These are phyloP conservation scores for Borostomias antarcticus DNA, from an alignment of 2,797 vertebrate genomes.

Conservation along the genomic window DNA sequence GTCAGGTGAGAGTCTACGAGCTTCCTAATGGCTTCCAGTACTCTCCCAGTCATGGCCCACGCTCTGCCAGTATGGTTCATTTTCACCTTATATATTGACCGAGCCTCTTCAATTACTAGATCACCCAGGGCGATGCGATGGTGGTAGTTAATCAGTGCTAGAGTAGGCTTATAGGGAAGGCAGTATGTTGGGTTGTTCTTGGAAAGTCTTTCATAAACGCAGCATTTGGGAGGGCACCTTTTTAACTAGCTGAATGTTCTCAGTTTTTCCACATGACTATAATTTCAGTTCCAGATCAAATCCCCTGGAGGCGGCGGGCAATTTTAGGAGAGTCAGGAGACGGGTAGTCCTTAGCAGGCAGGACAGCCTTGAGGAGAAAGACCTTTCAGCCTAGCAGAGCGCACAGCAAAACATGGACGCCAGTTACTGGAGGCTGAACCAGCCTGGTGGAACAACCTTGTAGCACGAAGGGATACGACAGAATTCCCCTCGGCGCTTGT, in stretches of 20 bases:
- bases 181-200: too few species aligned
- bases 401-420: background rate
- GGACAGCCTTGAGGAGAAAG: too few species aligned
- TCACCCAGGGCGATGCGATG: background rate
- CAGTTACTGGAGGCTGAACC: background rate
- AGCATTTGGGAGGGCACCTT: too few species aligned
- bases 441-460: background rate
- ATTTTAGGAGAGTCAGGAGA: background rate
- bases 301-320: background rate
- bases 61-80: background rate
- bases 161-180: too few species aligned
- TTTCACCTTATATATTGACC: background rate
- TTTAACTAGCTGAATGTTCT: too few species aligned
- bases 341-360: too few species aligned
- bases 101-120: background rate
- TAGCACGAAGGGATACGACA: background rate
- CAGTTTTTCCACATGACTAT: too few species aligned
- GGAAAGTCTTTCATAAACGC: too few species aligned
- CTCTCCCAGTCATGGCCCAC: background rate
- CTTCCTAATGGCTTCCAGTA: conserved; percentile 4
- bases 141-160: background rate
- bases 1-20: background rate
- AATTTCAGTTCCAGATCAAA: background rate
- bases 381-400: background rate
- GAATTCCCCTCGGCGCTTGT: conserved; percentile 23